Base-by-base conservation (phyloP, 2,113 vertebrate species). In the Budorcas taxicolor region DNA sequence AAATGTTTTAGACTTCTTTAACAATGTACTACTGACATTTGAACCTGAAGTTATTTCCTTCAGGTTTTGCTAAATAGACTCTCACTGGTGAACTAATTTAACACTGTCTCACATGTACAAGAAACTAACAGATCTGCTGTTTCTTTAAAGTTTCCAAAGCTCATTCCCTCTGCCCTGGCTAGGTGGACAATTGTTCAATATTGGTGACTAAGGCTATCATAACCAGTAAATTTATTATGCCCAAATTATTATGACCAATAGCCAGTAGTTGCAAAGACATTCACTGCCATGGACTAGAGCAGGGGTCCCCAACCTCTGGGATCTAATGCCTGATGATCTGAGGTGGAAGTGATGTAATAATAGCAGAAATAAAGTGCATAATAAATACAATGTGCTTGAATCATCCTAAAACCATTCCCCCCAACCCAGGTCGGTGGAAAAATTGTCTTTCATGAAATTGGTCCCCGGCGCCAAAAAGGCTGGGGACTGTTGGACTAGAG, bases 81-180 rank as follows among this genome's bases (percentile, higher is more conserved):
- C 40, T 67, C 50, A 62, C 64, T 19, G 21, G 57, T 90, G n/a
- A 92, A 81, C 90, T 40, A 91, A 40, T 84, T 96, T 92, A 97
- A 95, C 71, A 80, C 29, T 89, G 33, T 96, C 23, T 92, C 50
- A 57, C 45, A 40, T 25, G 11, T 87, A 71, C 50, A 50, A 25
- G 90, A 97, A 97, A 94, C 45, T 33, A 89, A 89, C 3, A 96
- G 83, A 71, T 36, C 43, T 95, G 55, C 27, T 76, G 36, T 97
- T 96, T 91, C 43, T 92, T 97, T 91, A 64, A 92, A 96, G 14
- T 96, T 85, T 96, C 71, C 86, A 94, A 84, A 93, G n/a, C 14
- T 80, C 45, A 92, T 94, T 98, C 96, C 67, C 92, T 96, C 58
- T 81, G 40, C 43, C 71, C 27, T 23, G 67, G 14, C 53, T 95